Percentiles rank a stretch among this genome's conserved stretches.
These are phyloP conservation scores for Chymomyza caudatula DNA, from an alignment of 2,888 invertebrate genomes.

Conservation along the genomic window DNA sequence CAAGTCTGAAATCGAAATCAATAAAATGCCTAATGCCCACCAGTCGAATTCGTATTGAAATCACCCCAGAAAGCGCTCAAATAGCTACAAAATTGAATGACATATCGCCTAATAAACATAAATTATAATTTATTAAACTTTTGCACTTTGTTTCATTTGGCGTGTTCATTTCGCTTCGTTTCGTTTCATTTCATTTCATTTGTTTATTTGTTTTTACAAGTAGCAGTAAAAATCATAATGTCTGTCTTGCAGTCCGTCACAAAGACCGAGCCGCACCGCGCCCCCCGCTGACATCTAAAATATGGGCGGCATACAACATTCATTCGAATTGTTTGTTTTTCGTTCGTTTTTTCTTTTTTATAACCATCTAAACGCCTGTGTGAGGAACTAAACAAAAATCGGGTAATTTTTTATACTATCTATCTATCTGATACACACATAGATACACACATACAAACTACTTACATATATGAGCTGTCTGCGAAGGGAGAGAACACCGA, in stretches of 20 bases:
- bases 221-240: not conserved
- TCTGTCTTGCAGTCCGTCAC: constrained; percentile 6
- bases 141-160: constrained; percentile 40
- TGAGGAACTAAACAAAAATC: constrained; percentile 1
- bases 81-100: constrained; percentile 37
- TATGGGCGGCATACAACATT: not conserved
- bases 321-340: not conserved
- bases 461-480: no score
- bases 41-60: not conserved
- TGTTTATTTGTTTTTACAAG: constrained; percentile 16
- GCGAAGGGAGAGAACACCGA: not conserved
- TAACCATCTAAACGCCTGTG: not conserved
- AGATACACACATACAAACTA: not conserved
- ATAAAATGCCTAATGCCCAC: constrained; percentile 27
- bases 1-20: constrained; percentile 31
- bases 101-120: constrained; percentile 70
- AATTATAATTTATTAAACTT: constrained; percentile 68
- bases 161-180: constrained; percentile 25
- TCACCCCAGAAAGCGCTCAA: no score
- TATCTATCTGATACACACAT: not conserved
- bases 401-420: not conserved
- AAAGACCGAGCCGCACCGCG: not conserved
- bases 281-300: not conserved
- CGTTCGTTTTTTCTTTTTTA: not conserved
- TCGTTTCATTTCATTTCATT: constrained; percentile 25